These are phyloP conservation scores for Rhagium mordax DNA, from an alignment of 2,888 invertebrate genomes.

Conservation along the genomic window DNA sequence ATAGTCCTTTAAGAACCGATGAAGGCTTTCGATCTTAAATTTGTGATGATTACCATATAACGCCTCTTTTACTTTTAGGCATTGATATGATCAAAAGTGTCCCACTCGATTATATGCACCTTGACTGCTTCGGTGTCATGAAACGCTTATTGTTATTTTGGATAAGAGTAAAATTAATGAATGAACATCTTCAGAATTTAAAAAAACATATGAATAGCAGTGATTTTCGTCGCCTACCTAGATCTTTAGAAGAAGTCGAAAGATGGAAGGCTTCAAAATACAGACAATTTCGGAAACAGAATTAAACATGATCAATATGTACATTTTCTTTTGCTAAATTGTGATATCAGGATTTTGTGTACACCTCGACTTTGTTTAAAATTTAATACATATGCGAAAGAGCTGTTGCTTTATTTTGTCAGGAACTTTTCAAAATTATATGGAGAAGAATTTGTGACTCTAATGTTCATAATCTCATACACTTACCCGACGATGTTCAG, in stretches of 20 bases:
- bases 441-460: conserved; percentile 16
- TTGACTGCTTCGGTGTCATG: conserved; percentile 30
- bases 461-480: conserved; percentile 39
- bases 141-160: conserved; percentile 41
- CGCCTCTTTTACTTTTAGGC: conserved; percentile 7
- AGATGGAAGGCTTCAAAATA: conserved; percentile 50
- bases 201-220: conserved; percentile 1
- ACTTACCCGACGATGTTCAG: conserved; percentile 38
- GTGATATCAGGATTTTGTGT: conserved; percentile 39
- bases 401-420: conserved; percentile 29
- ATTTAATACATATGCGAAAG: conserved; percentile 26
- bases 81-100: conserved; percentile 22
- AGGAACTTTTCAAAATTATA: conserved; percentile 28
- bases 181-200: conserved; percentile 2
- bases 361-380: conserved; percentile 18
- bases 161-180: conserved; percentile 37
- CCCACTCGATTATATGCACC: conserved; percentile 36
- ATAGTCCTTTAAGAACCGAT: conserved; percentile 21
- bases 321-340: conserved; percentile 45
- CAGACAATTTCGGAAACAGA: conserved; percentile 38
- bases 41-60: conserved; percentile 24
- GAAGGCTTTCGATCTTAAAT: conserved; percentile 1
- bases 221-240: not conserved
- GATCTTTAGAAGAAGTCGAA: not conserved
- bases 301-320: conserved; percentile 31